Evolutionary conservation across 2,888 invertebrate genomes (phyloP), one percentile per base, ranked within the genome.

Genomic region (Cheilosia soror): DNA sequence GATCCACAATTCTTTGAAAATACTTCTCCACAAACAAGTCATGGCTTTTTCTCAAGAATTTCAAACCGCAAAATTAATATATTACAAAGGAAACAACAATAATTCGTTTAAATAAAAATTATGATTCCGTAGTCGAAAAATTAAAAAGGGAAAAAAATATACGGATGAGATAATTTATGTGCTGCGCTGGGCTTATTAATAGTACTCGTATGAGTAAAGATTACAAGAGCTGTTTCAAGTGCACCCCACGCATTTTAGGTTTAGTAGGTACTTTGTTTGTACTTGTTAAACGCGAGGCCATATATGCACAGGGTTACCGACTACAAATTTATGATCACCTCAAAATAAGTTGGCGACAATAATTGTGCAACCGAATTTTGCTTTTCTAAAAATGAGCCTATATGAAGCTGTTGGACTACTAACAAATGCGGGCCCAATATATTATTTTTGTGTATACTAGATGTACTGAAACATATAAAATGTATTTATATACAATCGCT

Each of bases 81-180:
- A 31, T 29, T 0, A 7, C 55, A 55, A 55, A 33, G n/a, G 15
- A 37, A 49, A 15, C 11, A n/a, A 40, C 33, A 37, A 25, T 25
- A 37, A 25, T 25, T 37, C 31, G 11, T 37, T 37, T 37, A 49
- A 47, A 63, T 5, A 7, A 5, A 63, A 65, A 33, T 51, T 49
- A 37, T 51, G 40, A 66, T 11, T 66, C 53, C 20, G 13, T n/a
- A 25, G 6, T 15, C n/a, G 37, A 37, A 37, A 37, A 37, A 37
- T 4, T 9, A 37, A 37, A 11, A 37, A 37, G 37, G 37, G 11
- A 37, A 37, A 37, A 4, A 37, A 37, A 37, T 4, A 15, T 44
- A 5, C 9, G 31, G 58, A 60, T 71, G 58, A 71, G 58, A 37
- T 71, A 71, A 71, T 58, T 44, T 25, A 27, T 37, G 58, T 58